phyloP scores from a whole-genome alignment of 1,140 invertebrate species.

The Oppia nitens region DNA sequence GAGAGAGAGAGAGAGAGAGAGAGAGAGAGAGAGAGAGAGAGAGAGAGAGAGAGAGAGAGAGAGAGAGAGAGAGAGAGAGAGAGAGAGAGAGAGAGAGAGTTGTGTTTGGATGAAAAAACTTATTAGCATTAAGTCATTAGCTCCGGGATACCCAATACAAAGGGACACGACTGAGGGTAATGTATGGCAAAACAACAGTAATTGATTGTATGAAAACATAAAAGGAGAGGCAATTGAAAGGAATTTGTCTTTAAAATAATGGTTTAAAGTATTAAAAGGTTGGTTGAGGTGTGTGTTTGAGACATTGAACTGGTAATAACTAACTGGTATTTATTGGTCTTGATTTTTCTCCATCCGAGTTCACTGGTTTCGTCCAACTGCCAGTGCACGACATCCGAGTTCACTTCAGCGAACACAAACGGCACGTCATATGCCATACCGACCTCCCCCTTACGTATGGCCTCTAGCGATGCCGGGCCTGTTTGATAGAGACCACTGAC shows the following conservation, averaged over 20 bases:
- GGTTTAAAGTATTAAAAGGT: too few relatives aligned
- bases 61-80: too few relatives aligned
- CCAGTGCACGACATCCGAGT: slow-evolving; percentile 50
- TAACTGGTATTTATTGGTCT: slow-evolving; percentile 24
- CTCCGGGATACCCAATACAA: too few relatives aligned
- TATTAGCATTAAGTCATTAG: too few relatives aligned
- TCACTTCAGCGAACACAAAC: slow-evolving; percentile 59
- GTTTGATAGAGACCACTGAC: slow-evolving; percentile 40
- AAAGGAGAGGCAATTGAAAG: too few relatives aligned
- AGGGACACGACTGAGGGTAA: too few relatives aligned
- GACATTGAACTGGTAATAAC: not conserved
- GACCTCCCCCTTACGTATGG: slow-evolving; percentile 47
- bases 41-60: not conserved
- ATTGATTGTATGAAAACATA: too few relatives aligned
- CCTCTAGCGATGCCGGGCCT: slow-evolving; percentile 44
- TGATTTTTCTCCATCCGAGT: slow-evolving; percentile 21
- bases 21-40: not conserved
- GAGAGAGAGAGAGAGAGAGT: too few relatives aligned
- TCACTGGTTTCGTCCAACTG: slow-evolving; percentile 21
- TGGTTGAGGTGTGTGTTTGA: not conserved
- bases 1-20: not conserved
- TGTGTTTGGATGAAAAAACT: too few relatives aligned
- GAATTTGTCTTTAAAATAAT: too few relatives aligned
- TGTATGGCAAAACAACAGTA: too few relatives aligned
- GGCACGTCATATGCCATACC: slow-evolving; percentile 52